These are phyloP conservation scores for Drosophila setifemur DNA, from an alignment of 1,140 invertebrate genomes.

Conservation along the genomic window DNA sequence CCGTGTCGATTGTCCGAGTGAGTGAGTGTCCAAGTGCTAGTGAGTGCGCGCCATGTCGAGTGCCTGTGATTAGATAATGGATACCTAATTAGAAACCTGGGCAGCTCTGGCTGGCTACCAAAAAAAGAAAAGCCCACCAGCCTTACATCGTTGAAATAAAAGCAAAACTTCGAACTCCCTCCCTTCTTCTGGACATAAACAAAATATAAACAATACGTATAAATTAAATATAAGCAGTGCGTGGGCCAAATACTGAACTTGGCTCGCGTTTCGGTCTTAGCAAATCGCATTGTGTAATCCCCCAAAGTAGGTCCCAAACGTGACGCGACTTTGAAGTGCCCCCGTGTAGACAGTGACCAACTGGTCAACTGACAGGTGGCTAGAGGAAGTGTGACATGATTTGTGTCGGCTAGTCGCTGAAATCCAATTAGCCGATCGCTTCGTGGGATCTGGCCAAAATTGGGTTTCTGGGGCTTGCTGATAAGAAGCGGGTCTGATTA, in stretches of 20 bases:
- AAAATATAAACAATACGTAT: slow-evolving; percentile 1
- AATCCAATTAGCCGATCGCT: slow-evolving; percentile 43
- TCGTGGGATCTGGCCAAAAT: slow-evolving; percentile 1
- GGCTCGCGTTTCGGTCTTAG: slow-evolving; percentile 9
- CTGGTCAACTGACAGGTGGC: neutral
- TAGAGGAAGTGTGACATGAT: slow-evolving; percentile 9
- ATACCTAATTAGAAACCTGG: slow-evolving; percentile 53
- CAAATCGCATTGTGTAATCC: slow-evolving; percentile 68
- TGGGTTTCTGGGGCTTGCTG: slow-evolving; percentile 4
- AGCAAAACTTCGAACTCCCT: slow-evolving; percentile 44
- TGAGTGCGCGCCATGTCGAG: slow-evolving; percentile 26
- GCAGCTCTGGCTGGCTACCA: slow-evolving; percentile 1
- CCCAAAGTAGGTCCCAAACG: slow-evolving; percentile 48
- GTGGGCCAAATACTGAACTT: slow-evolving; percentile 38
- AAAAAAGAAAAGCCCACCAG: slow-evolving; percentile 18
- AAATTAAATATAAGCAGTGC: slow-evolving; percentile 11
- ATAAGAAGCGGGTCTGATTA: slow-evolving; percentile 29
- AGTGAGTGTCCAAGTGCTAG: slow-evolving; percentile 34
- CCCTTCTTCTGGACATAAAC: too few relatives aligned
- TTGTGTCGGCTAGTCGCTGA: slow-evolving; percentile 26
- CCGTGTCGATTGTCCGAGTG: slow-evolving; percentile 19
- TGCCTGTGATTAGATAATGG: slow-evolving; percentile 71
- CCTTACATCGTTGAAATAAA: slow-evolving; percentile 10
- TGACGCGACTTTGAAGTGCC: slow-evolving; percentile 50
- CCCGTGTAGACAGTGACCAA: neutral